Base-by-base conservation (phyloP, 2,113 vertebrate genomes). In the Ploceus nigricollis region DNA sequence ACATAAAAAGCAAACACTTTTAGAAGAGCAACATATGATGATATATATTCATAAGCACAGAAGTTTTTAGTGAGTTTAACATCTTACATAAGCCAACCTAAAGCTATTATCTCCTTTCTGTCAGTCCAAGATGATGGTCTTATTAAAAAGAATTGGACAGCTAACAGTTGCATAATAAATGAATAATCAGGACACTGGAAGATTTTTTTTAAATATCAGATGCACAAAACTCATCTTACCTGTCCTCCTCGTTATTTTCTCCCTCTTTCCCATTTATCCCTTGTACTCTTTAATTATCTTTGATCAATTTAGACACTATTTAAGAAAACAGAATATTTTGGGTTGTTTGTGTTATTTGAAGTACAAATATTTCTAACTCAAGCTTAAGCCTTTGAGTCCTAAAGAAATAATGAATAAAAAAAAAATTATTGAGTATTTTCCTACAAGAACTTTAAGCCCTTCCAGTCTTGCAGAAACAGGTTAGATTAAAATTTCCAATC, bases 21-120 rank as follows among this genome's bases (percentile, higher is more conserved):
- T 35, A 35, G 17, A 60, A 68, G 30, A 53, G 11, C 24, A 60
- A 40, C 0, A 0, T 25, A 47, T 68, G 24, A 60, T 68, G 16
- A 45, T 44, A 39, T 4, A n/a, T 15, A 68, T 47, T 82, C n/a
- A 54, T 35, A 61, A 54, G 25, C 30, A 61, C 13, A 39, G 61
- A 60, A 53, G 4, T n/a, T 66, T 82, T 60, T 16, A 40, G 30
- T 47, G 53, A 68, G 24, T 61, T 54, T 31, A 76, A 27, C 14
- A 61, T 10, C 24, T 69, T 54, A 39, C 17, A 40, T 15, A 54
- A 61, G n/a, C 9, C 39, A 89, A 11, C 24, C 8, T 53, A 75
- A 82, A 75, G 47, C n/a, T 75, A 30, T 45, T 47, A 15, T 40
- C 30, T 68, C 20, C n/a, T 61, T 68, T 30, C n/a, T 31, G 14